These are phyloP conservation scores for Melinaea marsaeus DNA, from an alignment of 2,888 invertebrate species.

Conservation along the genomic window DNA sequence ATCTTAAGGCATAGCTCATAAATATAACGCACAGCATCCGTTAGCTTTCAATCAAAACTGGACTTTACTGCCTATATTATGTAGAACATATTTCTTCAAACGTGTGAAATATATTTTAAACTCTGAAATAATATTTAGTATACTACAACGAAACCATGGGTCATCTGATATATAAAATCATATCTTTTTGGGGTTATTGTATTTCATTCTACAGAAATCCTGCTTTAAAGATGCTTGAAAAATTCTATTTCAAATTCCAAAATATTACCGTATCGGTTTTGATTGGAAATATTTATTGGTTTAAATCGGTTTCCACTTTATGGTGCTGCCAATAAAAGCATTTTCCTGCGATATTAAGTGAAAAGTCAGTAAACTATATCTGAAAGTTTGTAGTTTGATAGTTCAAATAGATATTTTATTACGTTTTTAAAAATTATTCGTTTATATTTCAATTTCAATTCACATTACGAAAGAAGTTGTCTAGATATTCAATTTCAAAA, in stretches of 20 bases:
- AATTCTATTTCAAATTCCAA: neutral
- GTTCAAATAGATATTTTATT: neutral
- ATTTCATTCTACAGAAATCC: neutral
- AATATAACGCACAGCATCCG: constrained; percentile 18
- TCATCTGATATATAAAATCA: neutral
- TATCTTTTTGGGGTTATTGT: neutral
- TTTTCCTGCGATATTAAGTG: neutral
- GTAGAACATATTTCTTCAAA: constrained; percentile 4
- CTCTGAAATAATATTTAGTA: constrained; percentile 4
- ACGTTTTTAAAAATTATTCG: neutral
- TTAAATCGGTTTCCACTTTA: neutral
- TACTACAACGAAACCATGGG: neutral
- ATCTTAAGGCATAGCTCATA: constrained; percentile 29
- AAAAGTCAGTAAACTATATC: neutral
- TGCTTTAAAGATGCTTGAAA: neutral
- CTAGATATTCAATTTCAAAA: neutral
- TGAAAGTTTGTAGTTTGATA: neutral
- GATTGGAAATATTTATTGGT: neutral
- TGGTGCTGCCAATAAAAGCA: neutral
- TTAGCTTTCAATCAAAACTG: constrained; percentile 11
- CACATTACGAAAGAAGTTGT: neutral
- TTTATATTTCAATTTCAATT: neutral
- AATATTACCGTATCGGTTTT: neutral
- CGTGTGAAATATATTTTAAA: neutral
- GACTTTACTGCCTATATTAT: constrained; percentile 12